These are phyloP conservation scores for Ophion costatus DNA, from an alignment of 2,888 invertebrate genomes.

Conservation along the genomic window DNA sequence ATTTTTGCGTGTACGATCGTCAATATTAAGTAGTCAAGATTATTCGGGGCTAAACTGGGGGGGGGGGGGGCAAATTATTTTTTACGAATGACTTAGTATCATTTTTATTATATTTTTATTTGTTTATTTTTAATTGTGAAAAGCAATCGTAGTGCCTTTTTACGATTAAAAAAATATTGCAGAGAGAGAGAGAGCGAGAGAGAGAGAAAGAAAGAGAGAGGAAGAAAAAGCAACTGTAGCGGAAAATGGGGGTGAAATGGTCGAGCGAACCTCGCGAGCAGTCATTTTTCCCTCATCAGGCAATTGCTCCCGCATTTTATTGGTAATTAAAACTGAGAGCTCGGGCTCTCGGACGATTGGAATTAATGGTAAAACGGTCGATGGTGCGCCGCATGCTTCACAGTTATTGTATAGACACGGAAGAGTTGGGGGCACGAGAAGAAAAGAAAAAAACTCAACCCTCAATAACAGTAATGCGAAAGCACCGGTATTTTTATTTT, in stretches of 20 bases:
- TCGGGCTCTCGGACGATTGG: slow-evolving; percentile 81
- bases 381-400: slow-evolving; percentile 41
- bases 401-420: not conserved
- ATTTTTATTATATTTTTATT: not conserved
- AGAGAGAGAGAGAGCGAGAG: slow-evolving; percentile 3
- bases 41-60: not conserved
- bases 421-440: not conserved
- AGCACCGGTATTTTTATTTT: slow-evolving; percentile 18
- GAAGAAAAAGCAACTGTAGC: slow-evolving; percentile 24
- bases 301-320: slow-evolving; percentile 79
- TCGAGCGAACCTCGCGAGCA: slow-evolving; percentile 62
- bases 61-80: not conserved
- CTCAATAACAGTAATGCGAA: slow-evolving; percentile 19
- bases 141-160: not conserved
- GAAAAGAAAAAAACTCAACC: slow-evolving; percentile 11
- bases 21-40: not conserved
- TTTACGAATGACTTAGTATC: not conserved
- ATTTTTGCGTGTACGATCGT: not conserved
- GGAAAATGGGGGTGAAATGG: slow-evolving; percentile 53
- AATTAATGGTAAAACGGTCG: slow-evolving; percentile 80
- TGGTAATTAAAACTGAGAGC: slow-evolving; percentile 82
- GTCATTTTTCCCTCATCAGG: slow-evolving; percentile 78
- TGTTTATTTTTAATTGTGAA: not conserved
- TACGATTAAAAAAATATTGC: slow-evolving; percentile 3
- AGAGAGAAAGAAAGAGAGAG: not conserved